Conservation (phyloP, 1,140 invertebrate genomes). For the Bilobella aurantiaca region DNA sequence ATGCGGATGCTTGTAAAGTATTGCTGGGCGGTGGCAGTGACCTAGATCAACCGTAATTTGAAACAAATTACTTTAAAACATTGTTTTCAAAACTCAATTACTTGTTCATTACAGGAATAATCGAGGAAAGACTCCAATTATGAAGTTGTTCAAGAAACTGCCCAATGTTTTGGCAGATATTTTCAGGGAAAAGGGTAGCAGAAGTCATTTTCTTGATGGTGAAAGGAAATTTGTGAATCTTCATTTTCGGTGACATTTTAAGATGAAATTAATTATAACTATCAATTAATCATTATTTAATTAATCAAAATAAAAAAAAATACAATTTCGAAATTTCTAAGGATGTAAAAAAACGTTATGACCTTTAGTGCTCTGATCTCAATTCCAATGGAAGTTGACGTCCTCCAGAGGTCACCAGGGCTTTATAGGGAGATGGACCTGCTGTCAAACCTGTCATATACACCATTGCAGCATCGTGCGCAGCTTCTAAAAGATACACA, state of each 20-base stretch:
- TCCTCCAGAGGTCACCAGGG: too few species aligned
- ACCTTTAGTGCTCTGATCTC: not conserved
- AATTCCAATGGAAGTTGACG: not conserved
- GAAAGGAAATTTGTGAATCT: not conserved
- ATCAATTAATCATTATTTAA: too few species aligned
- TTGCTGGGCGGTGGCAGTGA: not conserved
- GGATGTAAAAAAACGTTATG: too few species aligned
- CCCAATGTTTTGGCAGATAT: not conserved
- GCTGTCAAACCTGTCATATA: not conserved
- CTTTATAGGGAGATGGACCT: not conserved
- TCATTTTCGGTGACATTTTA: conserved; percentile 1
- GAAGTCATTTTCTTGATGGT: not conserved
- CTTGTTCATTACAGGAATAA: not conserved
- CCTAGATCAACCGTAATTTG: not conserved
- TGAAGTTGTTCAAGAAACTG: conserved; percentile 8
- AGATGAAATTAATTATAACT: too few species aligned
- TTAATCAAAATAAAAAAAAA: too few species aligned
- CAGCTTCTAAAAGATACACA: not conserved
- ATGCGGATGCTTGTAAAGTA: not conserved
- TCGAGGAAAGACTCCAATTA: not conserved
- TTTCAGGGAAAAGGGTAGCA: not conserved
- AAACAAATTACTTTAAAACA: not conserved
- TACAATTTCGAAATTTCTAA: too few species aligned
- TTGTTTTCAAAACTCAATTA: not conserved
- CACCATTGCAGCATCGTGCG: not conserved